A percentile compares a stretch with the other conserved stretches of the same genome.
Conservation (phyloP, 2,797 vertebrate species). For the Ambastaia sidthimunki region DNA sequence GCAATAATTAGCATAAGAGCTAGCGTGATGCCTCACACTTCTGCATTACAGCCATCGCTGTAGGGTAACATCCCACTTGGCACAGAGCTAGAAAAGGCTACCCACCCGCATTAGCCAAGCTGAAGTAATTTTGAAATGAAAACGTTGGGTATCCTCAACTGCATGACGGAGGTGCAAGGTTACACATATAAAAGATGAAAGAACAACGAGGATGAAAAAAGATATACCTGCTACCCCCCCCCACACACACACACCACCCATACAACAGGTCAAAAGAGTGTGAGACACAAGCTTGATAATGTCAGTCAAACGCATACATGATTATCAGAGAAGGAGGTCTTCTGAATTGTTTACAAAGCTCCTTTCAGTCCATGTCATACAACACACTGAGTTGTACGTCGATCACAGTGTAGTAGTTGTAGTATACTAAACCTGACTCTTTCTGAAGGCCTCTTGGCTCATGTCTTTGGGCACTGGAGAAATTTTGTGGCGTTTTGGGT, state of each 20-base stretch:
- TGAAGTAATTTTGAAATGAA: conserved; percentile 10
- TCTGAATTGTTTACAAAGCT: conserved; percentile 74
- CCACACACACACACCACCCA: too few species aligned
- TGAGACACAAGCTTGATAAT: conserved; percentile 52
- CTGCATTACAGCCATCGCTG: conserved; percentile 20
- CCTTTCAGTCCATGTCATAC: conserved; percentile 55
- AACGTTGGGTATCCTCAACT: conserved; percentile 19
- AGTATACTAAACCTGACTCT: conserved; percentile 3
- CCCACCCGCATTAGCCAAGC: conserved; percentile 26
- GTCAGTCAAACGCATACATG: conserved; percentile 71
- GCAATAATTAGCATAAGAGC: conserved; percentile 19
- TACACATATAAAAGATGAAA: conserved; percentile 32
- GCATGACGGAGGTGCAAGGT: conserved; percentile 29
- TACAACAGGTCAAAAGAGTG: conserved; percentile 13
- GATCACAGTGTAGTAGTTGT: conserved; percentile 29
- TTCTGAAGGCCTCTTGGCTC: neutral
- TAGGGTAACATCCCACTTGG: conserved; percentile 23
- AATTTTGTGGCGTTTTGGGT: conserved; percentile 14
- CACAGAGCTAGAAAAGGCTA: conserved; percentile 11
- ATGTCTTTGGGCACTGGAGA: conserved; percentile 1
- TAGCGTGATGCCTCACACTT: conserved; percentile 15
- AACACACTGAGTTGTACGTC: conserved; percentile 7
- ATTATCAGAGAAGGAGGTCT: conserved; percentile 60
- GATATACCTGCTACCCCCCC: conserved; percentile 45
- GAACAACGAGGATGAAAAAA: conserved; percentile 53